Conservation (phyloP, 2,113 vertebrate genomes). For the Dipodomys stephensi region DNA sequence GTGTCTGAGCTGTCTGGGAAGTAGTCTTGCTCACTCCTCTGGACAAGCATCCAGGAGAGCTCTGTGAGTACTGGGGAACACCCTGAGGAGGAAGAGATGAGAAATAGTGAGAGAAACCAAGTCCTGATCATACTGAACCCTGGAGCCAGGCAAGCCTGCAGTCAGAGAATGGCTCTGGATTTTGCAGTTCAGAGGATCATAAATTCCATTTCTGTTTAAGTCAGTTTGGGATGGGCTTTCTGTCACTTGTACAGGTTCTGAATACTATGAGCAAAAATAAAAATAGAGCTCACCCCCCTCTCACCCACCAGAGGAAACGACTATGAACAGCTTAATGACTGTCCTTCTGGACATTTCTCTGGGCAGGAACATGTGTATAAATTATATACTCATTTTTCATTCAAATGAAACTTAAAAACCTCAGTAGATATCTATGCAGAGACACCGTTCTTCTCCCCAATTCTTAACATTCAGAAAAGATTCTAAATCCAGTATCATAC, state of each 20-base stretch:
- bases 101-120: not conserved
- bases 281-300: not conserved
- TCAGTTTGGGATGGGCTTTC: not conserved
- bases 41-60: not conserved
- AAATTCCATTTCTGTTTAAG: not conserved
- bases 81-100: not conserved
- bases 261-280: conserved; percentile 19
- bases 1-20: not conserved
- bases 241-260: not conserved
- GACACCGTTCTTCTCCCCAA: not conserved
- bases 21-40: not conserved
- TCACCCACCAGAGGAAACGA: conserved; percentile 10
- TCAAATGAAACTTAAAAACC: not conserved
- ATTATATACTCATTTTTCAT: not conserved
- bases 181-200: not conserved
- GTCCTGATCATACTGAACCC: not conserved
- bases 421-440: not conserved
- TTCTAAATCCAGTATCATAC: not conserved
- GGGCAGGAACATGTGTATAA: not conserved
- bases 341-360: not conserved
- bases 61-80: not conserved
- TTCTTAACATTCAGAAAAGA: not conserved
- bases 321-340: not conserved
- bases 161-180: not conserved
- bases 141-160: conserved; percentile 1